Conservation (phyloP, 2,888 invertebrate genomes). For the Rotaria magnacalcarata region DNA sequence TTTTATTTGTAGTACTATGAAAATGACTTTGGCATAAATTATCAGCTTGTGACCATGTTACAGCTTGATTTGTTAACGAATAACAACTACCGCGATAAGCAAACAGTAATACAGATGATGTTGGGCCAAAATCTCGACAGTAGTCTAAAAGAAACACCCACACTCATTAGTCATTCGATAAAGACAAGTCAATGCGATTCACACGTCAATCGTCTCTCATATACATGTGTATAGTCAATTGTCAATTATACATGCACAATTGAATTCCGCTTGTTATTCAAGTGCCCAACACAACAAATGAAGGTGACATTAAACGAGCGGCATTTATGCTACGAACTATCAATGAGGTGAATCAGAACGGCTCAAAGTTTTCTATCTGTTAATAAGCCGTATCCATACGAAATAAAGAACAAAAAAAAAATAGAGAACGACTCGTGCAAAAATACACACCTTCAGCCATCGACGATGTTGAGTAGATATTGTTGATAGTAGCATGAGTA, state of each 20-base stretch:
- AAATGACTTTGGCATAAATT: constrained; percentile 14
- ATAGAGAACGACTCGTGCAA: neutral
- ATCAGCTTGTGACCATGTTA: constrained; percentile 25
- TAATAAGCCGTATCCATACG: constrained; percentile 20
- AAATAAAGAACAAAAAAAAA: neutral
- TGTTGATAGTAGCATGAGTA: neutral
- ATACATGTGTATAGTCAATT: neutral
- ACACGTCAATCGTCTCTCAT: neutral
- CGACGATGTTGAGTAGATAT: constrained; percentile 13
- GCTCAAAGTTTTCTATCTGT: neutral
- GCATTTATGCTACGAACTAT: neutral
- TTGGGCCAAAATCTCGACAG: constrained; percentile 14
- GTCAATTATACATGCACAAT: constrained; percentile 18
- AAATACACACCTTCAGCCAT: neutral
- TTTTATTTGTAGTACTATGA: neutral
- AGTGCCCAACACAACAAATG: constrained; percentile 10
- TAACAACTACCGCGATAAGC: constrained; percentile 28
- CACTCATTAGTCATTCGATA: neutral
- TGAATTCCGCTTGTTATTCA: neutral
- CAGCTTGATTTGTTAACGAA: constrained; percentile 4
- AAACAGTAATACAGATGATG: constrained; percentile 22
- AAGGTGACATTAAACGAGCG: constrained; percentile 27
- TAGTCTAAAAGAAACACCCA: constrained; percentile 14
- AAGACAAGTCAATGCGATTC: neutral
- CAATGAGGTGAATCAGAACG: constrained; percentile 16